Evolutionary conservation across 2,888 invertebrate genomes (phyloP).

Genomic region (Drosophila pegasa): DNA sequence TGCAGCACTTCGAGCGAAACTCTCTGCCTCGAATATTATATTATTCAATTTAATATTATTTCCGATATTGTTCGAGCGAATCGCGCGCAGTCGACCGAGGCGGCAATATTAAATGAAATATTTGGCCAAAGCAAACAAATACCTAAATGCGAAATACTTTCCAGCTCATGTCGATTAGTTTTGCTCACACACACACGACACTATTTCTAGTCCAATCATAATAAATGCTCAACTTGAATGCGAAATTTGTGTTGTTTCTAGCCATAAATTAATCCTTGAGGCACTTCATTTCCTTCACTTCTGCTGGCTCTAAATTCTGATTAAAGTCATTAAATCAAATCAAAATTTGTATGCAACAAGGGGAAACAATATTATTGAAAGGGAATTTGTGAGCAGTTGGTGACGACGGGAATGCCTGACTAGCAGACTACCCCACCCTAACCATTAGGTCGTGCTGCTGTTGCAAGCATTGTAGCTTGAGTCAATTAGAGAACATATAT

Average conservation of each 20-base stretch:
- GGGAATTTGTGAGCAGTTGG: neutral
- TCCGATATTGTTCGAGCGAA: conserved; percentile 7
- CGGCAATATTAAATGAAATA: conserved; percentile 30
- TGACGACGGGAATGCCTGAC: neutral
- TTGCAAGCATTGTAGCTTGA: too few species aligned
- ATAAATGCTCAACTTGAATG: neutral
- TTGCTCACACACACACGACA: neutral
- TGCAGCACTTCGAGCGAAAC: conserved; percentile 24
- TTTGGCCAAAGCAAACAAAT: conserved; percentile 15
- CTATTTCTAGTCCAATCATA: conserved; percentile 1
- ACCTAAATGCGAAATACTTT: conserved; percentile 1
- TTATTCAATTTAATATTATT: conserved; percentile 12
- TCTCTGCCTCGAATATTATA: conserved; percentile 13
- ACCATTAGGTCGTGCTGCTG: too few species aligned
- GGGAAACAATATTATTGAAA: neutral
- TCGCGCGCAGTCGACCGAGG: conserved; percentile 24
- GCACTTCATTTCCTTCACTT: neutral
- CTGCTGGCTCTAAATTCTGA: neutral
- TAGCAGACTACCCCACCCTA: neutral
- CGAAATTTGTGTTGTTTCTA: neutral
- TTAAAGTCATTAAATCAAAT: neutral
- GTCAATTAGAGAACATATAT: too few species aligned
- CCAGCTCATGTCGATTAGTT: neutral
- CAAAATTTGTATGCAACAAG: neutral
- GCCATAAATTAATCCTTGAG: neutral